Evolutionary conservation across 1,140 invertebrate genomes (phyloP).

Genomic region (Drosophila takahashii): DNA sequence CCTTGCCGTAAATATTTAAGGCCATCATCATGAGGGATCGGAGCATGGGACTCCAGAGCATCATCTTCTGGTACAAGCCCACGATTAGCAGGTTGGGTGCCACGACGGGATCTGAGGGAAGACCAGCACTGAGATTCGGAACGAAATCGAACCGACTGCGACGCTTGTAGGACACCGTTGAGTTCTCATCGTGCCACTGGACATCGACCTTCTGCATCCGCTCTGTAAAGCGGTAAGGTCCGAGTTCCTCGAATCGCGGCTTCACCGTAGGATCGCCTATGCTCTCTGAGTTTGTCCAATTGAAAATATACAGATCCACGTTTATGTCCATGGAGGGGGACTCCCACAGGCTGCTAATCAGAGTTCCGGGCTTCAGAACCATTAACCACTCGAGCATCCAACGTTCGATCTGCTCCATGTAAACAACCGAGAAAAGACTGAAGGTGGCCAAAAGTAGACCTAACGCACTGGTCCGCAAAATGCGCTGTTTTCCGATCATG

Average conservation of each 20-base stretch:
- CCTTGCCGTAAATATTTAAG: constrained; percentile 85
- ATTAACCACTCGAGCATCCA: constrained; percentile 55
- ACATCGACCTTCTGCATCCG: constrained; percentile 88
- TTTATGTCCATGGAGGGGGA: constrained; percentile 90
- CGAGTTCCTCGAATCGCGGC: constrained; percentile 88
- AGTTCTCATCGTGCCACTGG: constrained; percentile 89
- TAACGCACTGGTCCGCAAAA: constrained; percentile 49
- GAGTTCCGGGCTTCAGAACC: constrained; percentile 85
- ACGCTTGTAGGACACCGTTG: constrained; percentile 92
- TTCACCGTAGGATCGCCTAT: constrained; percentile 86
- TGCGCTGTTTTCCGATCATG: constrained; percentile 66
- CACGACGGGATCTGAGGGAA: constrained; percentile 89
- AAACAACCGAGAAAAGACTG: constrained; percentile 38
- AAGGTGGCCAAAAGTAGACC: constrained; percentile 39
- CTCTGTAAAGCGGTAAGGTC: constrained; percentile 91
- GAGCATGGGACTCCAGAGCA: constrained; percentile 85
- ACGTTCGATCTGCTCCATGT: constrained; percentile 53
- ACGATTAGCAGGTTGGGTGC: constrained; percentile 92
- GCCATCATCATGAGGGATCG: constrained; percentile 86
- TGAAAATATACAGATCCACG: constrained; percentile 91
- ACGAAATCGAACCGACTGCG: constrained; percentile 89
- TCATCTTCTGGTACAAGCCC: constrained; percentile 52
- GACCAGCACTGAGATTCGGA: constrained; percentile 89
- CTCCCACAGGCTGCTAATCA: constrained; percentile 89
- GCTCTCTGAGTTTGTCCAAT: constrained; percentile 92